These are phyloP conservation scores for Drosophila dives DNA, from an alignment of 2,888 invertebrate genomes.

Conservation along the genomic window DNA sequence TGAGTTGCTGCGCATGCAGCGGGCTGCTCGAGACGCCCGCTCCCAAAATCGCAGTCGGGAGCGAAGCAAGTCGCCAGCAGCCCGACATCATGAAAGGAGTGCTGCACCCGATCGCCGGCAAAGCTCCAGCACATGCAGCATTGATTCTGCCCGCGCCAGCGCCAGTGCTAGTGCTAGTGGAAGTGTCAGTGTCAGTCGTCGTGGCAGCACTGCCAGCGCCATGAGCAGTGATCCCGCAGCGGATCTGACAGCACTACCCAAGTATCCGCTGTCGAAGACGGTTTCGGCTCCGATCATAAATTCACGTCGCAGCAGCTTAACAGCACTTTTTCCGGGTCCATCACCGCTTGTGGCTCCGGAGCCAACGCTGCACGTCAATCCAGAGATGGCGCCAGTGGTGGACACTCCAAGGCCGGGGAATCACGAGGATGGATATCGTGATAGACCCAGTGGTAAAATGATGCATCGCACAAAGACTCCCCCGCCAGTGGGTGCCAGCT, in stretches of 20 bases:
- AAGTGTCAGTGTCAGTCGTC: constrained; percentile 65
- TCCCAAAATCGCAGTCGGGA: constrained; percentile 65
- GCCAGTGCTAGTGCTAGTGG: constrained; percentile 35
- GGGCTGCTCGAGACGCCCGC: constrained; percentile 65
- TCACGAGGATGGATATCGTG: constrained; percentile 69
- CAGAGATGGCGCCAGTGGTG: constrained; percentile 54
- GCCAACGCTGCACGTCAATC: constrained; percentile 75
- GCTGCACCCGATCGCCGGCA: constrained; percentile 79
- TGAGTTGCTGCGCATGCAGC: constrained; percentile 76
- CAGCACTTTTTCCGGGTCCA: constrained; percentile 77
- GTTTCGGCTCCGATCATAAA: constrained; percentile 76
- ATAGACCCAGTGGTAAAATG: constrained; percentile 74
- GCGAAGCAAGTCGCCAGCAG: constrained; percentile 69
- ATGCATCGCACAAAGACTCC: constrained; percentile 83
- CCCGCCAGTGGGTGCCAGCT: constrained; percentile 82
- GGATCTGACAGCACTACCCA: constrained; percentile 54
- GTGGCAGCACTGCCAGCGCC: constrained; percentile 74
- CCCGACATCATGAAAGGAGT: constrained; percentile 68
- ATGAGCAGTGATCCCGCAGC: constrained; percentile 36
- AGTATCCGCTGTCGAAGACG: constrained; percentile 82
- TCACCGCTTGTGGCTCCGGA: constrained; percentile 76
- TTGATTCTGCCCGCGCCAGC: constrained; percentile 65
- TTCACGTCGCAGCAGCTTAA: constrained; percentile 75
- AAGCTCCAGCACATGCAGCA: constrained; percentile 77
- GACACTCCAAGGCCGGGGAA: constrained; percentile 39